Conservation (phyloP, 2,113 vertebrate genomes). For the Bubo blakistoni region DNA sequence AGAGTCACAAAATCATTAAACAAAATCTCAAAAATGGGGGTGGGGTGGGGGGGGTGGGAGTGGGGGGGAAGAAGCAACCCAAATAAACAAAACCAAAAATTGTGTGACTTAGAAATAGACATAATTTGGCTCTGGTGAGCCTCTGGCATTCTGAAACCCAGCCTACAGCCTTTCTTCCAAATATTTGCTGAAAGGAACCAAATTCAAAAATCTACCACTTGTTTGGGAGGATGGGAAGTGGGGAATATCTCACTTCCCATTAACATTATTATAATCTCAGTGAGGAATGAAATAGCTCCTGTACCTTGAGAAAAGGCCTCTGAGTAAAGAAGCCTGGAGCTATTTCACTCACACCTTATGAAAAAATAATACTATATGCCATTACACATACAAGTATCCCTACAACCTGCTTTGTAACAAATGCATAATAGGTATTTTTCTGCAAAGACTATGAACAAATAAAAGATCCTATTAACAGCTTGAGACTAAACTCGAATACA, state of each 20-base stretch:
- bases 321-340: neutral
- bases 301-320: neutral
- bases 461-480: neutral
- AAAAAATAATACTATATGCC: neutral
- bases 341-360: neutral
- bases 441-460: neutral
- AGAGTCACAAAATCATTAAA: neutral
- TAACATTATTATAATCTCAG: neutral
- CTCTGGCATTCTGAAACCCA: neutral
- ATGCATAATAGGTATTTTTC: neutral
- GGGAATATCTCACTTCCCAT: neutral
- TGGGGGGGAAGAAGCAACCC: neutral
- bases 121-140: neutral
- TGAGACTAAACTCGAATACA: neutral
- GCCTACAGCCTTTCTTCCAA: neutral
- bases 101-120: neutral
- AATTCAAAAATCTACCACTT: neutral
- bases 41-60: too few species aligned
- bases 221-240: neutral
- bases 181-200: neutral
- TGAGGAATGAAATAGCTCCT: neutral
- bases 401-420: neutral
- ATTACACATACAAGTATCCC: neutral
- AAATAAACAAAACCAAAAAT: neutral
- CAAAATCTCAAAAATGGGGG: neutral